phyloP scores from a whole-genome alignment of 1,140 invertebrate genomes.

The Gonatopus flavifemur region DNA sequence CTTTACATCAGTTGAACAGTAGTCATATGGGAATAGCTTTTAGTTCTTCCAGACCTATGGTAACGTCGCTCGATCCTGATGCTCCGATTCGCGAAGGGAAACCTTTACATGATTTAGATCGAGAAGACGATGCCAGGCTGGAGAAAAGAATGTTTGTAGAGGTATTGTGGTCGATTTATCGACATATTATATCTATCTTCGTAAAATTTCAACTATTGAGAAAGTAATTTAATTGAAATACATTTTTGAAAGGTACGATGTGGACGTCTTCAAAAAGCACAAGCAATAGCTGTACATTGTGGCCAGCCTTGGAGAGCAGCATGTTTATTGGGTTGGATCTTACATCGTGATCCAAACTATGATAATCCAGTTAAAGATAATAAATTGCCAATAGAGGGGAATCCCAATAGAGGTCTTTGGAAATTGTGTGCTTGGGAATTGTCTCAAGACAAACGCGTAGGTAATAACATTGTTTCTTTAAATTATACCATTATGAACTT shows the following conservation, averaged over 20 bases:
- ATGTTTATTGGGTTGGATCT: slow-evolving; percentile 84
- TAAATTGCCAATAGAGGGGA: slow-evolving; percentile 74
- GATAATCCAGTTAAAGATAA: slow-evolving; percentile 50
- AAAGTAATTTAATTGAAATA: background rate
- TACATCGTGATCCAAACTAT: slow-evolving; percentile 82
- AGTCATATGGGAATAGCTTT: slow-evolving; percentile 60
- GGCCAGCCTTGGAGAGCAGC: slow-evolving; percentile 90
- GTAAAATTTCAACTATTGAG: slow-evolving; percentile 1
- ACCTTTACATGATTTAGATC: slow-evolving; percentile 84
- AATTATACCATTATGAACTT: no score
- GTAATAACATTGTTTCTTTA: slow-evolving; percentile 28
- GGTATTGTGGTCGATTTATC: slow-evolving; percentile 24
- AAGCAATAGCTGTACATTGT: slow-evolving; percentile 78
- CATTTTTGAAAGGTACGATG: slow-evolving; percentile 68
- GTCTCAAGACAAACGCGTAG: slow-evolving; percentile 61
- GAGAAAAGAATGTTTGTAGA: slow-evolving; percentile 60
- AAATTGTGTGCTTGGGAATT: slow-evolving; percentile 81
- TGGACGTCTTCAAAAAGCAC: slow-evolving; percentile 81
- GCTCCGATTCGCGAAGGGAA: slow-evolving; percentile 79
- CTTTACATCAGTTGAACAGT: slow-evolving; percentile 76
- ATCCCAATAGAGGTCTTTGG: slow-evolving; percentile 88
- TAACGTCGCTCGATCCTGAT: slow-evolving; percentile 89
- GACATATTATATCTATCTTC: slow-evolving; percentile 1
- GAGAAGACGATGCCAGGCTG: slow-evolving; percentile 82
- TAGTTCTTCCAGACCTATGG: slow-evolving; percentile 62